A percentile compares a stretch with the other conserved stretches of the same genome.
These are phyloP conservation scores for Belonocnema kinseyi DNA, from an alignment of 1,140 invertebrate species.

Conservation along the genomic window DNA sequence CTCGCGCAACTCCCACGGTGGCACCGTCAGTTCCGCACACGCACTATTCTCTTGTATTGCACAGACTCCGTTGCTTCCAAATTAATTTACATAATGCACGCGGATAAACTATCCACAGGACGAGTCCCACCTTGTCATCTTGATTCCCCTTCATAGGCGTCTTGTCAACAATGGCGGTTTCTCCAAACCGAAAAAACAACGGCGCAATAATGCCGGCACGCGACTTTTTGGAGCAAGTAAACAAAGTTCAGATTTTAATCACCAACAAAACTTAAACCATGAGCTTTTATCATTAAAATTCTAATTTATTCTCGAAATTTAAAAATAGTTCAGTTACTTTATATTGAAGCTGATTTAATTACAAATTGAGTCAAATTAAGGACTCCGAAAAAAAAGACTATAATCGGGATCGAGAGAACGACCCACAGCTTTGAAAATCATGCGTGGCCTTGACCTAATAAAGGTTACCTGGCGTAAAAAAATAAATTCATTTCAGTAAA, in stretches of 20 bases:
- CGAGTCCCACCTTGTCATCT: constrained; percentile 12
- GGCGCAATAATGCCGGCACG: constrained; percentile 20
- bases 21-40: constrained; percentile 43
- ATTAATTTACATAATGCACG: constrained; percentile 60
- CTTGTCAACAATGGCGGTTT: constrained; percentile 24
- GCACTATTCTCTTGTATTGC: constrained; percentile 28
- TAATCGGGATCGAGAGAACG: background rate
- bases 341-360: background rate
- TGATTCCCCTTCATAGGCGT: constrained; percentile 9
- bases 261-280: background rate
- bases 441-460: constrained; percentile 25
- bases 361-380: background rate
- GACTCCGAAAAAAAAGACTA: background rate
- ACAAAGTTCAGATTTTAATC: constrained; percentile 1
- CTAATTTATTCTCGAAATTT: background rate
- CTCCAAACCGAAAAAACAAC: background rate
- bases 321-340: background rate
- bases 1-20: constrained; percentile 59
- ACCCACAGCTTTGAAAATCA: constrained; percentile 4
- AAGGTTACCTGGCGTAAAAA: background rate
- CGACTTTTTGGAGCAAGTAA: constrained; percentile 9
- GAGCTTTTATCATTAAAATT: background rate
- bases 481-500: constrained; percentile 3
- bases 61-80: constrained; percentile 39
- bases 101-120: constrained; percentile 1